Evolutionary conservation across 2,888 invertebrate species (phyloP).

Genomic region (Cryptus armator): DNA sequence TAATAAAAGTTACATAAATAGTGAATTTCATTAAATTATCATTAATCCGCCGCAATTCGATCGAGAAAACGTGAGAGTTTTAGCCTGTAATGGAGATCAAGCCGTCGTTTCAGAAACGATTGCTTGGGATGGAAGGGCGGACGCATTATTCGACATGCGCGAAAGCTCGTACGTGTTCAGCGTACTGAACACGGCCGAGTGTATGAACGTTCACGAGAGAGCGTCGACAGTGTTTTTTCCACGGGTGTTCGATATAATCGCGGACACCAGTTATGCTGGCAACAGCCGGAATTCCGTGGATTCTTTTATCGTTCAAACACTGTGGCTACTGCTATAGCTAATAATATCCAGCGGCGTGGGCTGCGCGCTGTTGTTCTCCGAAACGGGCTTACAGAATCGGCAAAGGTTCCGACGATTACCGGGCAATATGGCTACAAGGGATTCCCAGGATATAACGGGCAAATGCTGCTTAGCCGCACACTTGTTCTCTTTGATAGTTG

Average conservation of each 20-base stretch:
- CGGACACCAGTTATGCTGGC: constrained; percentile 20
- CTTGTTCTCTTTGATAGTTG: neutral
- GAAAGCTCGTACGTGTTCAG: constrained; percentile 64
- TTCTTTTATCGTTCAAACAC: constrained; percentile 45
- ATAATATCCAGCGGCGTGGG: constrained; percentile 20
- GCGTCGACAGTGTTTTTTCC: constrained; percentile 9
- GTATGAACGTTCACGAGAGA: constrained; percentile 25
- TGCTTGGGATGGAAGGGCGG: constrained; percentile 25
- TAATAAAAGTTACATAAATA: neutral
- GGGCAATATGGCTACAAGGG: constrained; percentile 12
- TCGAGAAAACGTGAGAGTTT: constrained; percentile 29
- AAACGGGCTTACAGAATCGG: neutral
- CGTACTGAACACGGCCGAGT: constrained; percentile 51
- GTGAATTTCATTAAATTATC: constrained; percentile 51
- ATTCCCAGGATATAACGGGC: constrained; percentile 23
- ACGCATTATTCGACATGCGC: constrained; percentile 50
- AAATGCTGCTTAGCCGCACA: neutral
- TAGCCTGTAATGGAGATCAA: constrained; percentile 42
- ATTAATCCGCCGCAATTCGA: constrained; percentile 46
- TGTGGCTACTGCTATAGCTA: constrained; percentile 21
- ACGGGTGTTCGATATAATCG: constrained; percentile 49
- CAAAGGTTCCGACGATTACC: constrained; percentile 11
- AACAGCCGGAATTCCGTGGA: constrained; percentile 41
- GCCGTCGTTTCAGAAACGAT: constrained; percentile 34
- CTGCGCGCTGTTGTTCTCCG: constrained; percentile 25